Evolutionary conservation across 1,140 invertebrate genomes (phyloP).

Genomic region (Pseudachorutes palmiensis): DNA sequence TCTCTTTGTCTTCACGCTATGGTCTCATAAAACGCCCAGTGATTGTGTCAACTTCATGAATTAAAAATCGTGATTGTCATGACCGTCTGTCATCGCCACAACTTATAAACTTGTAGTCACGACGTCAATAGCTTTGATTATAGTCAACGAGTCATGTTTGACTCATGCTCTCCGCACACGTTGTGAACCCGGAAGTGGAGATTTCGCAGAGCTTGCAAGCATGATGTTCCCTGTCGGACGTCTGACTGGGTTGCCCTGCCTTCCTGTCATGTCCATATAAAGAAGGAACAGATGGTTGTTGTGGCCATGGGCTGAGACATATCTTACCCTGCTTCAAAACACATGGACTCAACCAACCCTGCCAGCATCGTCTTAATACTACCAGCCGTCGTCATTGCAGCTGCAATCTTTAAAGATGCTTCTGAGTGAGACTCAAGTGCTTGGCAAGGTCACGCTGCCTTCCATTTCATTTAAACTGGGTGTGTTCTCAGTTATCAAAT

Average conservation of each 20-base stretch:
- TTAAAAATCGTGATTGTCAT: neutral
- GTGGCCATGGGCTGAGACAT: neutral
- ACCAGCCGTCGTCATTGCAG: neutral
- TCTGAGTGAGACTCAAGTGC: neutral
- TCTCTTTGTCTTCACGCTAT: neutral
- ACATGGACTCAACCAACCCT: neutral
- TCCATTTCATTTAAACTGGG: neutral
- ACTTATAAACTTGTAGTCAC: no score
- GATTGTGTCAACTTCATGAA: neutral
- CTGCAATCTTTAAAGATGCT: neutral
- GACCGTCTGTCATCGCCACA: no score
- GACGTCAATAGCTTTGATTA: no score
- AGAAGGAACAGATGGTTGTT: slow-evolving; percentile 7
- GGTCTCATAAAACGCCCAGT: neutral
- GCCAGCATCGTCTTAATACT: no score
- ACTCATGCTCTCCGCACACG: no score
- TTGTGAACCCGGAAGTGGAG: no score
- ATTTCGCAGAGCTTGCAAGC: no score
- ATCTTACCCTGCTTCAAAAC: neutral
- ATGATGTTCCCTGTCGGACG: no score
- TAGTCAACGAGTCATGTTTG: no score
- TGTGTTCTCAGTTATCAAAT: neutral
- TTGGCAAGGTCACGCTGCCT: neutral
- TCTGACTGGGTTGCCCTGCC: neutral
- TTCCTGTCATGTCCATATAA: slow-evolving; percentile 7